A percentile compares a stretch with the other conserved stretches of the same genome.
phyloP scores from a whole-genome alignment of 2,888 invertebrate genomes.

The Tolmerus cingulatus region DNA sequence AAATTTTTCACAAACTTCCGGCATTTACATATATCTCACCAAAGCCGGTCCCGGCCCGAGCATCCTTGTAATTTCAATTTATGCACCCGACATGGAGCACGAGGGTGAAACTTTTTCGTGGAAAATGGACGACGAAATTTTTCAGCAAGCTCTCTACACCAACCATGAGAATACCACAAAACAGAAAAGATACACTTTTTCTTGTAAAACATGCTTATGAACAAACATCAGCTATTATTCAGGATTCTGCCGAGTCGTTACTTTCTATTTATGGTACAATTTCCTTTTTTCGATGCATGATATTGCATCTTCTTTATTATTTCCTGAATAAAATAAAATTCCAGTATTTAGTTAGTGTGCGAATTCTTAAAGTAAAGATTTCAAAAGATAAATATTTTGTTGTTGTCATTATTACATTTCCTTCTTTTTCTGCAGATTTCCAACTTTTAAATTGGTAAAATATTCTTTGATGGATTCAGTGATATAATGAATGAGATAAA shows the following conservation, averaged over 20 bases:
- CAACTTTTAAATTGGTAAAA: too few relatives aligned
- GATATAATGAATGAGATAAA: too few relatives aligned
- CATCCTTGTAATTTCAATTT: background rate
- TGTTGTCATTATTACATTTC: too few relatives aligned
- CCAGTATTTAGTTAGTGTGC: too few relatives aligned
- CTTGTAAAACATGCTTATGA: background rate
- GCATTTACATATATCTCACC: background rate
- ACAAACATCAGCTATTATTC: background rate
- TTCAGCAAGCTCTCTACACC: background rate
- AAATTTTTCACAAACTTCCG: background rate
- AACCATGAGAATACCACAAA: background rate
- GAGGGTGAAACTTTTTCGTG: background rate
- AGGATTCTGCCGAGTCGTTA: background rate
- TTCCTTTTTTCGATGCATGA: too few relatives aligned
- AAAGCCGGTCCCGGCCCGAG: background rate
- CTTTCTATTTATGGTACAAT: background rate
- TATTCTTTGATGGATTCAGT: too few relatives aligned
- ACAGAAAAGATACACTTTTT: background rate
- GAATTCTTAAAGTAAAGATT: too few relatives aligned
- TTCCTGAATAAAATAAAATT: too few relatives aligned
- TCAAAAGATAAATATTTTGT: too few relatives aligned
- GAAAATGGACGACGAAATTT: background rate
- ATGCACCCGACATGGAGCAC: background rate
- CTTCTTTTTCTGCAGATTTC: too few relatives aligned
- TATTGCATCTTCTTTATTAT: too few relatives aligned